Conservation (phyloP, 2,888 invertebrate species). For the Ophioninae sp. region DNA sequence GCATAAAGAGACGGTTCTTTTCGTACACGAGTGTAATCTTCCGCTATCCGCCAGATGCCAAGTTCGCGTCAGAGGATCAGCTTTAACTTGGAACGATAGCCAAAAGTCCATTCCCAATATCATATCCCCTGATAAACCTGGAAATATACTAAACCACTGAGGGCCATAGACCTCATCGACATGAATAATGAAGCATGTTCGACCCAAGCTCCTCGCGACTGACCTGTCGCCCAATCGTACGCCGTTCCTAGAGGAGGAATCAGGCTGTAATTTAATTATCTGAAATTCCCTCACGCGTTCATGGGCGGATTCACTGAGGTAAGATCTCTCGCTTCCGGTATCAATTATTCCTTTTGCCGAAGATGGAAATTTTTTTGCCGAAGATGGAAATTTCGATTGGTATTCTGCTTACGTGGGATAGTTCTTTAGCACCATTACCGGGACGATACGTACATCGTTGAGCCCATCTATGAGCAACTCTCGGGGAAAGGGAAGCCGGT, state of each 20-base stretch:
- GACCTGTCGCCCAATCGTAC: constrained; percentile 37
- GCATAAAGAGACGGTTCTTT: constrained; percentile 3
- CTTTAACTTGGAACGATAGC: constrained; percentile 44
- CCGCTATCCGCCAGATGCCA: constrained; percentile 51
- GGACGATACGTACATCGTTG: not conserved
- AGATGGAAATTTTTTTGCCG: constrained; percentile 34
- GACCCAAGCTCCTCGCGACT: constrained; percentile 23
- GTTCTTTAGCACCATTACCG: constrained; percentile 43
- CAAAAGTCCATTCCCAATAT: constrained; percentile 57
- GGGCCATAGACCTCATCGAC: constrained; percentile 49
- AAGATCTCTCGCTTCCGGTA: constrained; percentile 34
- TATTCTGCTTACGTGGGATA: constrained; percentile 22
- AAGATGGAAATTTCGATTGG: constrained; percentile 42
- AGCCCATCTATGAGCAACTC: not conserved
- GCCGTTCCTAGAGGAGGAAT: constrained; percentile 24
- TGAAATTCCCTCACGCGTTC: constrained; percentile 16
- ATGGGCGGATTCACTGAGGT: constrained; percentile 18
- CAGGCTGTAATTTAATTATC: constrained; percentile 23
- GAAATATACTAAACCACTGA: constrained; percentile 56
- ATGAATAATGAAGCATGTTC: constrained; percentile 42
- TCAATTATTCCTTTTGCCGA: constrained; percentile 49
- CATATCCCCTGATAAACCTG: constrained; percentile 38
- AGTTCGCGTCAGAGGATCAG: constrained; percentile 24
- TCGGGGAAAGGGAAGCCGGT: not conserved
- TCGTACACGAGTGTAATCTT: constrained; percentile 27